These are phyloP conservation scores for Meloidogyne exigua DNA, from an alignment of 1,140 invertebrate genomes.

Conservation along the genomic window DNA sequence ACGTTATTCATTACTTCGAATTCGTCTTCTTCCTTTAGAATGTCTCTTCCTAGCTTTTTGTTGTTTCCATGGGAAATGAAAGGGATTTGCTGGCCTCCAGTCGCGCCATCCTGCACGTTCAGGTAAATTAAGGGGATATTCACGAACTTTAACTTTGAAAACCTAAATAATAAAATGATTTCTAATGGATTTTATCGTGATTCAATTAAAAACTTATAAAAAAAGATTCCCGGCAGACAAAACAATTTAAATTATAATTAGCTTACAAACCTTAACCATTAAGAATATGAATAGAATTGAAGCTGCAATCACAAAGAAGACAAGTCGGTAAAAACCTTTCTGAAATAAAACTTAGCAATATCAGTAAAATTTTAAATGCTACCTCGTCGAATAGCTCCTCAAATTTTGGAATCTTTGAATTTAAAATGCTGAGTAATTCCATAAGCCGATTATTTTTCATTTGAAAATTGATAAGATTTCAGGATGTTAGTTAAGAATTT, in stretches of 20 bases:
- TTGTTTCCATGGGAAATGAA: constrained; percentile 45
- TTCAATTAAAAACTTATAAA: too few species aligned
- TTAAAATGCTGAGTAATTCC: neutral
- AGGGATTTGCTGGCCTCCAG: constrained; percentile 49
- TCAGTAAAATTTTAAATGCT: neutral
- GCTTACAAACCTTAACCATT: constrained; percentile 21
- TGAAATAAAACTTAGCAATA: constrained; percentile 12
- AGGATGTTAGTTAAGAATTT: too few species aligned
- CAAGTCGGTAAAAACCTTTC: constrained; percentile 55
- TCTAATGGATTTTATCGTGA: too few species aligned
- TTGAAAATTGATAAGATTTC: too few species aligned
- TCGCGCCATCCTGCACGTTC: constrained; percentile 42
- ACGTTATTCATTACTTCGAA: neutral
- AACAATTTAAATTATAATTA: too few species aligned
- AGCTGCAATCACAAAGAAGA: constrained; percentile 42
- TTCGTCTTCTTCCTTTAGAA: neutral
- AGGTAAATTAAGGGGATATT: constrained; percentile 45
- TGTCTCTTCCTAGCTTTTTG: neutral
- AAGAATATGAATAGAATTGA: constrained; percentile 44
- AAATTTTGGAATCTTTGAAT: constrained; percentile 42
- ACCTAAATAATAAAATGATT: constrained; percentile 16
- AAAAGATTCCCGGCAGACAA: too few species aligned
- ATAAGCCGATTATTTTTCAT: neutral
- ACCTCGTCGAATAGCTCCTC: constrained; percentile 58
- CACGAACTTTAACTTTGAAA: constrained; percentile 41